These are phyloP conservation scores for Lepus americanus DNA, from an alignment of 2,113 vertebrate genomes.

Conservation along the genomic window DNA sequence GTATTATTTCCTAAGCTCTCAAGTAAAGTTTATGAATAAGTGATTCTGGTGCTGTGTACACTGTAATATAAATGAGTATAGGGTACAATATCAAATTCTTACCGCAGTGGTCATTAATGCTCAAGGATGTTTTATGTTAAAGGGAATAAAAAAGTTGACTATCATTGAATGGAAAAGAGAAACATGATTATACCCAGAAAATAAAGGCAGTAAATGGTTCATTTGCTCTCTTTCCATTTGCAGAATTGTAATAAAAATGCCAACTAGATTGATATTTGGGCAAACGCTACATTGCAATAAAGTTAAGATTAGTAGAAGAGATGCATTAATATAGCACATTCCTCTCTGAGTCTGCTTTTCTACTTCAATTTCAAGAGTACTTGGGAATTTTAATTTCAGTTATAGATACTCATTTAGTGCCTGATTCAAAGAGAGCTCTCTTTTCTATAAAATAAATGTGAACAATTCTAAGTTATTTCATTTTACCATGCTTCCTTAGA, in stretches of 20 bases:
- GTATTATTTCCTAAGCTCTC: constrained; percentile 58
- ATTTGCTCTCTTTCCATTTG: constrained; percentile 88
- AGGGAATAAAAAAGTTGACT: constrained; percentile 67
- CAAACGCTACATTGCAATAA: constrained; percentile 84
- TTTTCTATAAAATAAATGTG: constrained; percentile 64
- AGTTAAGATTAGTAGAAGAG: constrained; percentile 84
- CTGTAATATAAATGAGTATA: constrained; percentile 47
- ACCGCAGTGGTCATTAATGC: constrained; percentile 78
- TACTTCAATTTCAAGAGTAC: constrained; percentile 71
- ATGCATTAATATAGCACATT: constrained; percentile 81
- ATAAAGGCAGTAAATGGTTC: constrained; percentile 86
- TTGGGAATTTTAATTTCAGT: constrained; percentile 75
- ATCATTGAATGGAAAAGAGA: constrained; percentile 83
- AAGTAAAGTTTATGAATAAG: constrained; percentile 70
- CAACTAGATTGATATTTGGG: constrained; percentile 88
- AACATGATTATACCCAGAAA: constrained; percentile 85
- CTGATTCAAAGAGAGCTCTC: constrained; percentile 69
- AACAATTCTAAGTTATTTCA: constrained; percentile 67
- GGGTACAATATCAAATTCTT: constrained; percentile 49
- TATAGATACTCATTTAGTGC: constrained; percentile 68
- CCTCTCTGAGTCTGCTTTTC: constrained; percentile 80
- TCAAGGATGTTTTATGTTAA: constrained; percentile 77
- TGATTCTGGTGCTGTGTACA: constrained; percentile 40
- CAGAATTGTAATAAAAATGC: constrained; percentile 88
- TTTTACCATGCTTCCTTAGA: constrained; percentile 67